Base-by-base conservation (phyloP, 92 coral and sea anemone genomes). In the Zoanthus gigantus region DNA sequence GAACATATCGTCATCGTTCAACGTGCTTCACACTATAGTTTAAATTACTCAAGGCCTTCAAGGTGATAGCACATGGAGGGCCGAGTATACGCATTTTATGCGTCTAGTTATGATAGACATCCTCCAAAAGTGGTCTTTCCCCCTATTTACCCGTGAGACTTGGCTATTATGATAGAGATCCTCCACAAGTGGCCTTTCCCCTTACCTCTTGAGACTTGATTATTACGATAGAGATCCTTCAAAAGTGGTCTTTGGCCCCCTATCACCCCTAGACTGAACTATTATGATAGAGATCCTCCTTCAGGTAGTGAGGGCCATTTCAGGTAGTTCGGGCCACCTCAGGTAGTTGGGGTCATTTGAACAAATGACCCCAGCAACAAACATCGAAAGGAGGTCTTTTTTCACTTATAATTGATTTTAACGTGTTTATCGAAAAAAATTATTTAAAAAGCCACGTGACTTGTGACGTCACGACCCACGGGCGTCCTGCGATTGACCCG, bases 401-500 rank as follows among this genome's bases (percentile, higher is more conserved):
- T 57, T 57, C 65, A 57, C 65, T 57, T 57, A 57, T 57, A 57
- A 57, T 57, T 57, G 65, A 57, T 57, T 57, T 57, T 57, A 57
- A 57, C 65, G 65, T 57, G 65, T 57, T 57, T 57, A 57, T 57
- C 65, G 65, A 57, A 57, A 57, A 57, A 57, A 57, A 57, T 57
- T 57, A 57, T 57, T 57, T 57, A 57, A 57, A 57, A 57, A 57
- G 65, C 65, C 65, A 57, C 65, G 65, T 57, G 65, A 57, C 65
- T 57, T 57, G 65, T 57, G 65, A 57, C 65, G 65, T 57, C 65
- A 57, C 65, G 65, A 57, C 65, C 65, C 65, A 57, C 65, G 65
- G 65, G 65, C 65, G 65, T 57, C 65, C 65, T 57, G 65, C 65
- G 65, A 57, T 57, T 57, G 65, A 57, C 65, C 65, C 65, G 65